phyloP scores from a whole-genome alignment of 2,113 vertebrate genomes.

The Paralichthys olivaceus region DNA sequence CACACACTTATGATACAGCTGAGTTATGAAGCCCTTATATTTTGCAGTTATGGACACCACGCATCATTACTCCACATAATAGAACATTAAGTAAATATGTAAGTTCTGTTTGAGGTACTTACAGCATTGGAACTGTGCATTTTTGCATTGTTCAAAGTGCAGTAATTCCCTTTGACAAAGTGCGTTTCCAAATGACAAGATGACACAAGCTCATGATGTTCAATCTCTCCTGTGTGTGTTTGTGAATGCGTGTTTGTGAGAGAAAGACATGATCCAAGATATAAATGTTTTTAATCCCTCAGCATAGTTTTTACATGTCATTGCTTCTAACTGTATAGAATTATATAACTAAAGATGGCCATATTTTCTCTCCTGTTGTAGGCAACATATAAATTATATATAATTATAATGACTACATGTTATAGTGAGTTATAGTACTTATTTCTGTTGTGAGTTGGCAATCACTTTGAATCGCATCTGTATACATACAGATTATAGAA shows the following conservation, averaged over 20 bases:
- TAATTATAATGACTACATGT: no score
- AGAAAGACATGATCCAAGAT: neutral
- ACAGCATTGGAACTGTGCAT: neutral
- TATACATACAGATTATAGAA: no score
- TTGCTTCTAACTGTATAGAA: no score
- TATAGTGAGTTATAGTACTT: no score
- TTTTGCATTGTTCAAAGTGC: neutral
- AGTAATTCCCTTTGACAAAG: neutral
- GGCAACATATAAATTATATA: no score
- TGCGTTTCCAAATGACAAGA: neutral
- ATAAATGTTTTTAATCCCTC: no score
- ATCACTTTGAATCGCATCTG: no score
- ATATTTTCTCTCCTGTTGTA: no score
- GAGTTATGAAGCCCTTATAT: neutral
- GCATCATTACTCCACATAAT: neutral
- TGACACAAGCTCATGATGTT: neutral
- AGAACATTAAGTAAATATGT: neutral
- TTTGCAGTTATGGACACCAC: neutral
- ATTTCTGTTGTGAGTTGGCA: no score
- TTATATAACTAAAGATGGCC: no score
- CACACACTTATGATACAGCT: neutral
- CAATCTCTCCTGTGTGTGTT: neutral
- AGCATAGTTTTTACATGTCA: no score
- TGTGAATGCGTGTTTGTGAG: neutral
- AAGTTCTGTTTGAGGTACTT: neutral